Percentiles rank a stretch among this genome's conserved stretches.
Conservation (phyloP, 2,113 vertebrate species). For the Varanus komodoensis region DNA sequence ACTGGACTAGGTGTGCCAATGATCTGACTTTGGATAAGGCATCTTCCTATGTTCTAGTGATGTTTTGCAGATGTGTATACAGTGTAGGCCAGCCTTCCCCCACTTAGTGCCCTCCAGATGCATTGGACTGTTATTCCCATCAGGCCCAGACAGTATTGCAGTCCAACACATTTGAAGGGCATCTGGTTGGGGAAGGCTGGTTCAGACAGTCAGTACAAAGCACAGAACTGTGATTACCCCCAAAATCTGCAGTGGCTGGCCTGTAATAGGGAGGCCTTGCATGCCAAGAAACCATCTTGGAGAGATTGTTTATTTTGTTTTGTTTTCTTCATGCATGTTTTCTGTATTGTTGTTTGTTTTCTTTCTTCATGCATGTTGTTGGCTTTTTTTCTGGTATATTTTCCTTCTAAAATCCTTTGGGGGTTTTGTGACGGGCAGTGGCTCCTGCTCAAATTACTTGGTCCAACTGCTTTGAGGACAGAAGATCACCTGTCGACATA, state of each 20-base stretch:
- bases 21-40: too few relatives aligned
- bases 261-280: neutral
- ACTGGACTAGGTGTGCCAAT: too few relatives aligned
- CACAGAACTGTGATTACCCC: neutral
- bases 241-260: neutral
- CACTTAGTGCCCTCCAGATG: too few relatives aligned
- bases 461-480: conserved; percentile 39
- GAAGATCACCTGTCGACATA: neutral
- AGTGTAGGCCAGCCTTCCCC: neutral
- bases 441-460: conserved; percentile 52
- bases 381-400: conserved; percentile 43
- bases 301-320: conserved; percentile 22
- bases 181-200: too few relatives aligned
- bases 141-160: too few relatives aligned
- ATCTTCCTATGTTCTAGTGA: too few relatives aligned
- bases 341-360: too few relatives aligned
- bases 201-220: neutral
- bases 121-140: too few relatives aligned
- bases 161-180: too few relatives aligned
- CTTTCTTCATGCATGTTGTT: conserved; percentile 23
- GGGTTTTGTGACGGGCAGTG: conserved; percentile 38
- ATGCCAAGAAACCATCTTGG: conserved; percentile 25
- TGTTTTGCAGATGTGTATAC: neutral
- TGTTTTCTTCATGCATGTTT: conserved; percentile 20
- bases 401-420: conserved; percentile 37